These are phyloP conservation scores for Trypoxylus dichotomus DNA, from an alignment of 1,140 invertebrate genomes.

Conservation along the genomic window DNA sequence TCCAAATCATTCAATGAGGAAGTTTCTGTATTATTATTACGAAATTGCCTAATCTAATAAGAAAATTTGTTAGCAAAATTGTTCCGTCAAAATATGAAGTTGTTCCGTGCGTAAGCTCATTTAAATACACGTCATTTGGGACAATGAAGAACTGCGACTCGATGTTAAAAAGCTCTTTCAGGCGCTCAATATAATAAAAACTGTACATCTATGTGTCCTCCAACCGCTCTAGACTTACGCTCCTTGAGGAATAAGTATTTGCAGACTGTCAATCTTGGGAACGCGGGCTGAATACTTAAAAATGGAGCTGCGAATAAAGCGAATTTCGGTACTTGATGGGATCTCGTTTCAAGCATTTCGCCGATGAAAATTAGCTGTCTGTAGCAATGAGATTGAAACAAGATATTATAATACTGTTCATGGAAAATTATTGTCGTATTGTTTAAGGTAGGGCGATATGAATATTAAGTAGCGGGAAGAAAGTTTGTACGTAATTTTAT, in stretches of 20 bases:
- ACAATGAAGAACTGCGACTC: neutral
- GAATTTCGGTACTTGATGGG: neutral
- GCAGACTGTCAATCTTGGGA: neutral
- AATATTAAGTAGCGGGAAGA: neutral
- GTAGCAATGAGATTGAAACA: neutral
- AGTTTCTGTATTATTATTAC: neutral
- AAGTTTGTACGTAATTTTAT: neutral
- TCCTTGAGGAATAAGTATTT: neutral
- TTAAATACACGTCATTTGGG: slow-evolving; percentile 4
- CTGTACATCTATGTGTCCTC: slow-evolving; percentile 5
- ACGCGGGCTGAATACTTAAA: neutral
- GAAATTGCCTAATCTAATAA: no score
- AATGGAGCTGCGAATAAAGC: neutral
- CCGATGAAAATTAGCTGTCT: neutral
- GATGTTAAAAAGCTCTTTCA: neutral
- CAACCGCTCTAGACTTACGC: neutral
- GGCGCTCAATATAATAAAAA: neutral
- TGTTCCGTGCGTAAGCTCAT: neutral
- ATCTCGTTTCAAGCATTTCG: neutral
- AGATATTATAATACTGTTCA: neutral
- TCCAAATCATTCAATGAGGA: neutral
- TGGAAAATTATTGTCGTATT: neutral
- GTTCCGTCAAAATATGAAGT: neutral
- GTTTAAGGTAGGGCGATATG: neutral
- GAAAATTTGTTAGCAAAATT: neutral